phyloP scores from a whole-genome alignment of 1,140 invertebrate species.

The Bombus difficillimus region DNA sequence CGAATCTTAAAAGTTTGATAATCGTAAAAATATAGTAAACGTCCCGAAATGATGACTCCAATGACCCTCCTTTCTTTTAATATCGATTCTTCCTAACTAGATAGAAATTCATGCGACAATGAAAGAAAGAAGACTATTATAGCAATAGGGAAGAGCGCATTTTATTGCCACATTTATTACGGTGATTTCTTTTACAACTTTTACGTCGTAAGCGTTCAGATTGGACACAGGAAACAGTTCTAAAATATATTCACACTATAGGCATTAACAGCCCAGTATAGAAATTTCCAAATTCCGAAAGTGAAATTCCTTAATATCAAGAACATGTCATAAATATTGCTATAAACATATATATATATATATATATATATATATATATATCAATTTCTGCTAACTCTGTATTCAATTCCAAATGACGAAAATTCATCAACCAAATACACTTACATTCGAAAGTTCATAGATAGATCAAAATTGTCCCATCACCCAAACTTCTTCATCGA shows the following conservation, averaged over 20 bases:
- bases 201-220: neutral
- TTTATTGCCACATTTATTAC: neutral
- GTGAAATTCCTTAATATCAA: neutral
- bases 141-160: neutral
- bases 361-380: too few relatives aligned
- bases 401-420: too few relatives aligned
- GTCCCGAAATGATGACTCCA: too few relatives aligned
- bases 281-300: neutral
- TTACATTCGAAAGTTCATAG: constrained; percentile 65
- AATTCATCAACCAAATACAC: neutral
- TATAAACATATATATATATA: too few relatives aligned
- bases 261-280: neutral
- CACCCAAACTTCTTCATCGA: neutral
- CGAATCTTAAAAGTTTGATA: constrained; percentile 1
- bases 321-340: neutral
- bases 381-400: neutral
- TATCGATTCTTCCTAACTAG: neutral
- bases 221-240: neutral
- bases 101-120: neutral
- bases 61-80: neutral
- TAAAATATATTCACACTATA: neutral
- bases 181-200: neutral
- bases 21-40: too few relatives aligned
- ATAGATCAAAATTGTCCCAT: constrained; percentile 50
- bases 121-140: neutral